Evolutionary conservation across 2,113 vertebrate species (phyloP).

Genomic region (Alexandromys fortis): DNA sequence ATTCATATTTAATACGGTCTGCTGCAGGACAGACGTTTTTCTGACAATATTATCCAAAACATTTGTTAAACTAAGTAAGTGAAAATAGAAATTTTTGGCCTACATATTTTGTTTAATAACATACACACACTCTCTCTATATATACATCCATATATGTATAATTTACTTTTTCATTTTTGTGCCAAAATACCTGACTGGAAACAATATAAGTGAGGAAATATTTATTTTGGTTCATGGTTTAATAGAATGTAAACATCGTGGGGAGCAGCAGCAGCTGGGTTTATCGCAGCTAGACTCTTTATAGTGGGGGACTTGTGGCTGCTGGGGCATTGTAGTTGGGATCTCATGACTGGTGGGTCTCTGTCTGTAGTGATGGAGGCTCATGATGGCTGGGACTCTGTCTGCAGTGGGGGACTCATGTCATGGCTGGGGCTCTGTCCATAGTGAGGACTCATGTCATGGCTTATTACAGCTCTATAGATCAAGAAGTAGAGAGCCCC

Average conservation of each 20-base stretch:
- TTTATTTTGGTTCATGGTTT: not conserved
- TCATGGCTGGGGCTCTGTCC: not conserved
- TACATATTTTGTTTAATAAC: not conserved
- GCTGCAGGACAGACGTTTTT: not conserved
- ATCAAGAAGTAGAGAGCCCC: not conserved
- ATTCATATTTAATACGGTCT: constrained; percentile 5
- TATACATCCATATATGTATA: not conserved
- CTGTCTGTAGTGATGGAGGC: not conserved
- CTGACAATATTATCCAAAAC: not conserved
- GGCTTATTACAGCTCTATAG: not conserved
- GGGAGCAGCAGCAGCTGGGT: no score
- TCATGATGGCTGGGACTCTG: not conserved
- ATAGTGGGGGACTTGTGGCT: not conserved
- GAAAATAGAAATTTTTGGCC: not conserved
- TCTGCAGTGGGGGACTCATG: not conserved
- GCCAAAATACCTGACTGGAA: not conserved
- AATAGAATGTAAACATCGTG: no score
- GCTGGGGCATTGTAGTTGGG: not conserved
- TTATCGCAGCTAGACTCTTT: not conserved
- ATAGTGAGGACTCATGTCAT: no score
- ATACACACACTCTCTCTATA: not conserved
- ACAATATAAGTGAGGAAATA: not conserved
- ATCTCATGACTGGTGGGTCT: not conserved
- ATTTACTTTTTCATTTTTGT: not conserved
- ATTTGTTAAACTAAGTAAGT: not conserved